Conservation (phyloP, 2,888 invertebrate species). For the Brenthis ino region DNA sequence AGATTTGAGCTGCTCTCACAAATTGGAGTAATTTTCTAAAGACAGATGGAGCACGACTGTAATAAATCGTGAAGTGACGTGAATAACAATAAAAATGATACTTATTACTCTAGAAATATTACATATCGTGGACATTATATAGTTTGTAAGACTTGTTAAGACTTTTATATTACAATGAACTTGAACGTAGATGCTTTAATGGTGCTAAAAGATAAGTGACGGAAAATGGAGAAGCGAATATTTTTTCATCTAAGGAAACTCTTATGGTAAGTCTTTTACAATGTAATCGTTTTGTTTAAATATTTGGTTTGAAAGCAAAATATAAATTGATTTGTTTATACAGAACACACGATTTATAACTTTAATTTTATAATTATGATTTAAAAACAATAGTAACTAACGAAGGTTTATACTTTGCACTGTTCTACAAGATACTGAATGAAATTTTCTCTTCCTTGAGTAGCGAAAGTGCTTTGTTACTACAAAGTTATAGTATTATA, state of each 20-base stretch:
- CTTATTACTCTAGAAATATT: constrained; percentile 32
- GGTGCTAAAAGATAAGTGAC: constrained; percentile 28
- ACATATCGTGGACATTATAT: constrained; percentile 13
- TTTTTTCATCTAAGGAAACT: constrained; percentile 50
- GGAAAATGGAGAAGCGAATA: constrained; percentile 59
- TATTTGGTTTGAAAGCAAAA: background rate
- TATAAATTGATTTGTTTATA: background rate
- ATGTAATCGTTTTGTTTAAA: background rate
- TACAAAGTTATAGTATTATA: constrained; percentile 21
- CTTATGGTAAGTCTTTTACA: constrained; percentile 57
- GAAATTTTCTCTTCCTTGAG: constrained; percentile 13
- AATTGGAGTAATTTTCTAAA: constrained; percentile 20
- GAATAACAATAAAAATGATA: constrained; percentile 33
- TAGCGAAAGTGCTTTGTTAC: constrained; percentile 23
- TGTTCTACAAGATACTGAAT: constrained; percentile 1
- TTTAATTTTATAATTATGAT: background rate
- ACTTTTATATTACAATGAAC: constrained; percentile 34
- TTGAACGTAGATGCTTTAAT: constrained; percentile 23
- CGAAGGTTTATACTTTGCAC: background rate
- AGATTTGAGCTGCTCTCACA: constrained; percentile 30
- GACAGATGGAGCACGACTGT: constrained; percentile 25
- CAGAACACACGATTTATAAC: background rate
- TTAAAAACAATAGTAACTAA: constrained; percentile 5
- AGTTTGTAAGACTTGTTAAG: constrained; percentile 8
- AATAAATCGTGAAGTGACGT: constrained; percentile 37